phyloP scores from a whole-genome alignment of 2,888 invertebrate genomes.

The Eupithecia subumbrata region DNA sequence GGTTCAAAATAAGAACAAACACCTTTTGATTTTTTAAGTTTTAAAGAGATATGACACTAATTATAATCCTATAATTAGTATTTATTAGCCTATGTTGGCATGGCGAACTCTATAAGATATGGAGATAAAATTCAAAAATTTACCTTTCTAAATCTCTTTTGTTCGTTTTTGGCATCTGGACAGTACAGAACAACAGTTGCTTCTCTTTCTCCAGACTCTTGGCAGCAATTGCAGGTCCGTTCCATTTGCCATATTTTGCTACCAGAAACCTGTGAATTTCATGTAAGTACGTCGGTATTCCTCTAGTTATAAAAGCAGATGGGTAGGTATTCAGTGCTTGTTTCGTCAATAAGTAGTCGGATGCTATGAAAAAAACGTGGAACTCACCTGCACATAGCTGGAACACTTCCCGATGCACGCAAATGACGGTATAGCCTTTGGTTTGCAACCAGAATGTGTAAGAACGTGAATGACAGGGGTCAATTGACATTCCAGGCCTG shows the following conservation, averaged over 20 bases:
- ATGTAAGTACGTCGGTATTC: not conserved
- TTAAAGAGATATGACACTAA: too few species aligned
- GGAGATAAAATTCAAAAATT: not conserved
- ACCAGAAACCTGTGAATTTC: conserved; percentile 90
- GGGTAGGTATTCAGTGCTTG: not conserved
- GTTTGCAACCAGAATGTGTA: conserved; percentile 95
- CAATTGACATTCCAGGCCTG: conserved; percentile 93
- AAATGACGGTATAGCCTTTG: conserved; percentile 96
- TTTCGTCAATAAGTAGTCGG: not conserved
- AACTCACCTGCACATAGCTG: conserved; percentile 93
- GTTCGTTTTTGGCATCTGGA: conserved; percentile 94
- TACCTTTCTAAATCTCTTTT: conserved; percentile 93
- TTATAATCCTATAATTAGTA: not conserved
- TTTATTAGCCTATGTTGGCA: not conserved
- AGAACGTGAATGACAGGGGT: conserved; percentile 96
- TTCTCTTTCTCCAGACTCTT: conserved; percentile 96
- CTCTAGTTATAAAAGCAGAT: not conserved
- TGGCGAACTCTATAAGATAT: not conserved
- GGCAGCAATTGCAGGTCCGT: conserved; percentile 97
- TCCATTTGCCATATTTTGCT: conserved; percentile 99
- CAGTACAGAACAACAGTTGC: conserved; percentile 94
- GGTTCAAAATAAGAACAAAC: too few species aligned
- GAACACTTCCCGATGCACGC: conserved; percentile 96
- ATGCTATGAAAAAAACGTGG: not conserved
- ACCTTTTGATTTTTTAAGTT: not conserved